Base-by-base conservation (phyloP, 2,797 vertebrate species). In the Vultur gryphus region DNA sequence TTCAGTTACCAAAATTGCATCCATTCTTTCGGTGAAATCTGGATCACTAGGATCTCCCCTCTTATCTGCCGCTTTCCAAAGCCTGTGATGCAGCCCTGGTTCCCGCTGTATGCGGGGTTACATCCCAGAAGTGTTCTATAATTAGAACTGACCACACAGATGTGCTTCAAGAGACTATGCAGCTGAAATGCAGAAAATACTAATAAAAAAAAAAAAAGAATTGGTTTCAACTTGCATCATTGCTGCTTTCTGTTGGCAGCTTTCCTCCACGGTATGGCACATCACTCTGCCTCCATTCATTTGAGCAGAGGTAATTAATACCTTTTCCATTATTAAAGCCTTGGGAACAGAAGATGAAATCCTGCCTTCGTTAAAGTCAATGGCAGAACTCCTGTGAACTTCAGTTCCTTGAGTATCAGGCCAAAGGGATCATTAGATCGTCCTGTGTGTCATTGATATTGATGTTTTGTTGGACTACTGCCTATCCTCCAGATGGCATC, bases 101-200 rank as follows among this genome's bases (percentile, higher is more conserved):
- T 90, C 58, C 26, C 0, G 4, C 83, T 93, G 57, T 51, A 64
- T 0, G 0, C 4, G 2, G 78, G 79, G 73, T 91, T 89, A 84
- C 8, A 17, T 86, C 87, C 95, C 85, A 94, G 78, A 93, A 97
- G 44, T 51, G 70, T 70, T 83, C 93, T 96, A 92, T 94, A 97
- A 95, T 97, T 96, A 97, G 96, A 95, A 75, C 84, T 94, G 91
- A 92, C 90, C 90, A 95, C 91, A 92, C 96, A 97, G 95, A 97
- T 96, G 90, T 95, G 69, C 82, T 91, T 87, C 89, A 76, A 91
- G 79, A 93, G 89, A 64, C 72, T 58, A 11, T 48, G 86, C 57
- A 82, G 76, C 80, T 91, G 92, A 96, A 95, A 92, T 8, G 17
- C 51, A 87, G 41, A 95, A 95, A 96, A 83, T 65, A 49, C 11